Base-by-base conservation (phyloP, 2,888 invertebrate genomes). In the Epinotia ramella region DNA sequence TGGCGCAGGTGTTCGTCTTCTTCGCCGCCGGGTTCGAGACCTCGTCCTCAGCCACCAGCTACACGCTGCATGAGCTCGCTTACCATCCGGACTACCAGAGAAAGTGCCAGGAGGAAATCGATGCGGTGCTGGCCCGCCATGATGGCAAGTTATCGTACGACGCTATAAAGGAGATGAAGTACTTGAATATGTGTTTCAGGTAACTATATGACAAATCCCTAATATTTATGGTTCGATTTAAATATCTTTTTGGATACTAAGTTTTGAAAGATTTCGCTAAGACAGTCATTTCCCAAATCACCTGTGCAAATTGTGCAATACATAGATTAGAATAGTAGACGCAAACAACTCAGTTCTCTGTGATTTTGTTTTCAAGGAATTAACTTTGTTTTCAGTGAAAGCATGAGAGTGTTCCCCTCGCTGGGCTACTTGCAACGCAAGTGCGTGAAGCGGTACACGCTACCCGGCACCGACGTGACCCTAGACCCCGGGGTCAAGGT, bases 1-100 rank as follows among this genome's bases (percentile, higher is more conserved):
- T 62, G 16, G 76, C 80, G 7, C 78, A 79, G 53, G 73, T 79
- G 18, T 81, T 81, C 56, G 53, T 81, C n/a, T 81, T 79, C 63
- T 81, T 81, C 16, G 80, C 79, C 0, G 87, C 84, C n/a, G 87
- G 87, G 1, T 87, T 84, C 60, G 87, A 86, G 73, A 86, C 87
- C 6, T 86, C 86, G 0, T 85, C 87, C 2, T 80, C 83, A 1
- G 79, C 83, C 1, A 79, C 84, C 40, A 83, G 83, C 75, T 86
- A 83, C 67, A 79, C 81, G 2, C 76, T 83, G 6, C 84, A 84
- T 72, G 78, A 82, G 53, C 81, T 88, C 2, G 84, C 80, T 11
- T 75, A 71, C 57, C 62, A 79, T 44, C 80, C 77, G 5, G 73
- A 79, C n/a, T 53, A 63, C 46, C 80, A 80, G 64, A 64, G 28